phyloP scores from a whole-genome alignment of 1,140 invertebrate species.

The Ceratoteleas bidentatus region DNA sequence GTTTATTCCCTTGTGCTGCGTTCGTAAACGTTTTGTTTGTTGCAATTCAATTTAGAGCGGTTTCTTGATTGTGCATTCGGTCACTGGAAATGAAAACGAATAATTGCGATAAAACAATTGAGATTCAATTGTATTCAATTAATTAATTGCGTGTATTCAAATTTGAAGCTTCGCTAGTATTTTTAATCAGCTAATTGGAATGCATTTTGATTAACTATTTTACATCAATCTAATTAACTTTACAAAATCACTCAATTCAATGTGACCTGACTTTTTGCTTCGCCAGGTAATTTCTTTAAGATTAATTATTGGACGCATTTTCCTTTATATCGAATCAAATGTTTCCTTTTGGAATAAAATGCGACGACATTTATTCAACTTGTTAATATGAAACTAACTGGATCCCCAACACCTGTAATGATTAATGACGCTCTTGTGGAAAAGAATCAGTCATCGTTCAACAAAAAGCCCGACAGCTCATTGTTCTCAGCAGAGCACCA shows the following conservation, averaged over 20 bases:
- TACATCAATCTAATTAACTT: neutral
- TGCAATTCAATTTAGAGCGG: too few relatives aligned
- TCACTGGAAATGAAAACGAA: neutral
- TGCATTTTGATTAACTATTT: neutral
- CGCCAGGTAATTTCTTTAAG: neutral
- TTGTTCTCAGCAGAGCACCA: slow-evolving; percentile 13
- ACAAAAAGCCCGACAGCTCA: slow-evolving; percentile 31
- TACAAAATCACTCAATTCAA: neutral
- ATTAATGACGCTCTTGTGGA: slow-evolving; percentile 25
- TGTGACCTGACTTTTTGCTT: neutral
- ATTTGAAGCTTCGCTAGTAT: neutral
- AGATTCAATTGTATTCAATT: too few relatives aligned
- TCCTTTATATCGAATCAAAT: neutral
- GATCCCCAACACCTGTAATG: slow-evolving; percentile 17
- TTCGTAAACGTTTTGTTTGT: neutral
- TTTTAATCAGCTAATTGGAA: neutral
- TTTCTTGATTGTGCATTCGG: neutral
- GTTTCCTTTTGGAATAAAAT: neutral
- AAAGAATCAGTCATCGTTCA: slow-evolving; percentile 44
- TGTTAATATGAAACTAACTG: slow-evolving; percentile 27
- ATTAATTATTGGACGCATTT: neutral
- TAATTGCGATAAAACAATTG: too few relatives aligned
- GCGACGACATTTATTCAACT: slow-evolving; percentile 12
- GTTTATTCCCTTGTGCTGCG: neutral
- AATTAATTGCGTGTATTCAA: too few relatives aligned